These are phyloP conservation scores for Aurelia coerulea DNA, from an alignment of 30 jellyfish, hydroid and myxozoan species.

Conservation along the genomic window DNA sequence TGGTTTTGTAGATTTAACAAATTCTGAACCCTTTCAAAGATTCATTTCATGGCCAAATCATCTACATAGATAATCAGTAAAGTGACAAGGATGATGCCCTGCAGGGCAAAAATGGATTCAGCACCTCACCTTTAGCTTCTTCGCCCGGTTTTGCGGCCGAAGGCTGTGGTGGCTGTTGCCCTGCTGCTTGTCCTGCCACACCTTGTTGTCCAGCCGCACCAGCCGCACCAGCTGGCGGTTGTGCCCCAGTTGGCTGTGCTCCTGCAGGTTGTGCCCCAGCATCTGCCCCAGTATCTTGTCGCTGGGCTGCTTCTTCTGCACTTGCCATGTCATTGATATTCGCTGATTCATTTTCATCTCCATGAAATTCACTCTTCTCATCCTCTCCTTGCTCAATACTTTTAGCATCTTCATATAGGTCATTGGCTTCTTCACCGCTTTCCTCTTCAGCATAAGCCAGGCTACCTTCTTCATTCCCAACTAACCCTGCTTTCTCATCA, in stretches of 20 bases:
- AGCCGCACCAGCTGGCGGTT: not conserved
- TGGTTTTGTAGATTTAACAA: no score
- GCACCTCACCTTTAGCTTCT: slow-evolving; percentile 16
- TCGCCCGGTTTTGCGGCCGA: not conserved
- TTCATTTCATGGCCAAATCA: no score
- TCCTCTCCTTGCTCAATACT: slow-evolving; percentile 38
- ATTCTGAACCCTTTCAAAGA: no score
- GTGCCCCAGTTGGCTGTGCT: slow-evolving; percentile 30
- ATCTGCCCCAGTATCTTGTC: slow-evolving; percentile 28
- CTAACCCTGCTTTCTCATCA: slow-evolving; percentile 4
- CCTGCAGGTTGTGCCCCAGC: slow-evolving; percentile 34
- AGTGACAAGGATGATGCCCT: no score
- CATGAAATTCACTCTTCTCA: slow-evolving; percentile 5
- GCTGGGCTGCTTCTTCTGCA: slow-evolving; percentile 37
- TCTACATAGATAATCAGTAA: no score
- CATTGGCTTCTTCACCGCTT: slow-evolving; percentile 42
- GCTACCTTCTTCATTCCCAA: slow-evolving; percentile 14
- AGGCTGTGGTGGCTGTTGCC: slow-evolving; percentile 31
- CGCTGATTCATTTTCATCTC: slow-evolving; percentile 10
- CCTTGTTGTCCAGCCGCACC: not conserved
- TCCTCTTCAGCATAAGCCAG: slow-evolving; percentile 22
- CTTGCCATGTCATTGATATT: slow-evolving; percentile 47
- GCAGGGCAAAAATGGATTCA: not conserved
- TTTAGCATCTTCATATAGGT: slow-evolving; percentile 43
- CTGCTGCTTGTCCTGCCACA: slow-evolving; percentile 25